These are phyloP conservation scores for Neomonachus schauinslandi DNA, from an alignment of 2,113 vertebrate genomes.

Conservation along the genomic window DNA sequence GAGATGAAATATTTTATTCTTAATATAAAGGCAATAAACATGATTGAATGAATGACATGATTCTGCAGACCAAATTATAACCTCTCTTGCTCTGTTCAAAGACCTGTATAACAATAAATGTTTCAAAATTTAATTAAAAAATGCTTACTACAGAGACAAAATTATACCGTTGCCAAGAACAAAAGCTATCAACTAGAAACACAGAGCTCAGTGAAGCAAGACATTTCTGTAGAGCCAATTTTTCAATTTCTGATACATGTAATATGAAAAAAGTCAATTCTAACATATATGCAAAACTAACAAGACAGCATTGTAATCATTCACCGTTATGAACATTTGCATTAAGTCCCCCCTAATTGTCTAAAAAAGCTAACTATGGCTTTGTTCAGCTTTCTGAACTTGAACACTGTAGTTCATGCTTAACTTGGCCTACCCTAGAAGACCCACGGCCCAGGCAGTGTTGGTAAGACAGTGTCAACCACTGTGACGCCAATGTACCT, in stretches of 20 bases:
- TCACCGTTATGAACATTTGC: neutral
- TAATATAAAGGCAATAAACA: neutral
- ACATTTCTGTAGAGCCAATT: neutral
- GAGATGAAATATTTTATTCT: neutral
- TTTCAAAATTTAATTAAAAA: constrained; percentile 28
- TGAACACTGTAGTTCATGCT: neutral
- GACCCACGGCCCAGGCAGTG: neutral
- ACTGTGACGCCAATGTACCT: neutral
- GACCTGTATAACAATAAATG: neutral
- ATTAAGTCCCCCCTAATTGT: neutral
- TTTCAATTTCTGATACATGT: constrained; percentile 7
- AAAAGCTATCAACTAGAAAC: constrained; percentile 50
- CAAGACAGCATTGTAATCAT: neutral
- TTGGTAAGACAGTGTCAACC: neutral
- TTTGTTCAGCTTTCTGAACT: constrained; percentile 4
- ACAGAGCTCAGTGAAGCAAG: neutral
- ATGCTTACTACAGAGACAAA: neutral
- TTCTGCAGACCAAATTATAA: neutral
- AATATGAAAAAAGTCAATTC: neutral
- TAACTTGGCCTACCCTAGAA: neutral
- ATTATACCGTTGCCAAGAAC: neutral
- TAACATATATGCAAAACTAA: neutral
- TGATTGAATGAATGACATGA: neutral
- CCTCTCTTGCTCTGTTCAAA: neutral
- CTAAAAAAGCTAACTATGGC: neutral